Evolutionary conservation across 2,888 invertebrate genomes (phyloP).

Genomic region (Gryllus longicercus): DNA sequence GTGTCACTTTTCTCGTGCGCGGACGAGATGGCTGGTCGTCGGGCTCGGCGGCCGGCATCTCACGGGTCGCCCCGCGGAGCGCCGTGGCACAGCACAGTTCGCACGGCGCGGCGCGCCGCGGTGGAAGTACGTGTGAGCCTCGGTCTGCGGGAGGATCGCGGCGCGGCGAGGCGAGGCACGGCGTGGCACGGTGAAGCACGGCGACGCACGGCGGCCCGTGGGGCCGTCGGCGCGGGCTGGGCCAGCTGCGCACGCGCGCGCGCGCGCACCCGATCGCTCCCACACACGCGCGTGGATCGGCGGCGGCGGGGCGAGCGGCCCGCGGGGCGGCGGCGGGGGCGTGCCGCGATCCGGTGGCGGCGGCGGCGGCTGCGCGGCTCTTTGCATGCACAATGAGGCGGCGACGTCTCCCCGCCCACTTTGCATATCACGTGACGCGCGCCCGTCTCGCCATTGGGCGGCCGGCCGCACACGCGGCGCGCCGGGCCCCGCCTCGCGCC

Average conservation of each 20-base stretch:
- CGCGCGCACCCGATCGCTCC: neutral
- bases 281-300: neutral
- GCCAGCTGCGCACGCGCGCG: neutral
- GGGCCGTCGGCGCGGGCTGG: neutral
- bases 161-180: too few species aligned
- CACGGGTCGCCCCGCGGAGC: too few species aligned
- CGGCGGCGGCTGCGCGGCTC: conserved; percentile 1
- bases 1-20: too few species aligned
- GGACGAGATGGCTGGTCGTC: too few species aligned
- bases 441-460: neutral
- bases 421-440: conserved; percentile 8
- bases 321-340: neutral
- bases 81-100: too few species aligned
- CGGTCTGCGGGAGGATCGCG: too few species aligned
- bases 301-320: neutral
- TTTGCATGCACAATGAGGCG: conserved; percentile 10
- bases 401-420: conserved; percentile 11
- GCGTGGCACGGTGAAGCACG: too few species aligned
- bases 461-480: neutral
- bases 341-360: neutral
- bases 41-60: too few species aligned
- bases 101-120: too few species aligned
- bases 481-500: conserved; percentile 17
- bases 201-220: too few species aligned
- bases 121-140: too few species aligned